A percentile compares a stretch with the other conserved stretches of the same genome.
Evolutionary conservation across 37 sponge, comb jelly and placozoan genomes (phyloP).

Genomic region (Eunapius fragilis): DNA sequence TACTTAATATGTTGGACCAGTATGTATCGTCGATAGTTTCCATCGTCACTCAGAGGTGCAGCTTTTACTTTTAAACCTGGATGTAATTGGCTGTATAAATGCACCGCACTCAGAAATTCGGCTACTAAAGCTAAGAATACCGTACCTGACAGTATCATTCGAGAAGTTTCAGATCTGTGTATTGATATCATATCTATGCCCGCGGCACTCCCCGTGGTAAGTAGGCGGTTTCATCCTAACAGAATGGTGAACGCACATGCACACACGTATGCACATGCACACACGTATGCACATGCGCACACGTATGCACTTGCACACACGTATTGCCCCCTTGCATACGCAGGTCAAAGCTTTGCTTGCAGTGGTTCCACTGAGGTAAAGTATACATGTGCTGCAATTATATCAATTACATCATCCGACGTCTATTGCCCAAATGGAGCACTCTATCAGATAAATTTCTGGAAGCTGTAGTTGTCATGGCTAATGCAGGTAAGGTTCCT

Average conservation of each 20-base stretch:
- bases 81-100: neutral
- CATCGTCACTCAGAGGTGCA: neutral
- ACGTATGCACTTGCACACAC: neutral
- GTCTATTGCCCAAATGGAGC: neutral
- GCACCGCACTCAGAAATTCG: neutral
- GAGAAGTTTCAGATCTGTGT: conserved; percentile 26
- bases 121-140: neutral
- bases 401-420: neutral
- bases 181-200: conserved; percentile 8
- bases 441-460: conserved; percentile 8
- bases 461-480: conserved; percentile 2
- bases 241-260: neutral
- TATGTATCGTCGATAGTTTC: neutral
- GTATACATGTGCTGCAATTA: neutral
- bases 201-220: conserved; percentile 30
- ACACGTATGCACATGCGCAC: neutral
- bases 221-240: neutral
- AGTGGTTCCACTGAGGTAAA: neutral
- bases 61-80: neutral
- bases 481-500: neutral
- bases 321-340: neutral
- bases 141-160: neutral
- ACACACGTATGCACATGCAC: neutral
- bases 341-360: neutral
- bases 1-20: neutral